Evolutionary conservation across 1,140 invertebrate species (phyloP).

Genomic region (Drosophila cardini): DNA sequence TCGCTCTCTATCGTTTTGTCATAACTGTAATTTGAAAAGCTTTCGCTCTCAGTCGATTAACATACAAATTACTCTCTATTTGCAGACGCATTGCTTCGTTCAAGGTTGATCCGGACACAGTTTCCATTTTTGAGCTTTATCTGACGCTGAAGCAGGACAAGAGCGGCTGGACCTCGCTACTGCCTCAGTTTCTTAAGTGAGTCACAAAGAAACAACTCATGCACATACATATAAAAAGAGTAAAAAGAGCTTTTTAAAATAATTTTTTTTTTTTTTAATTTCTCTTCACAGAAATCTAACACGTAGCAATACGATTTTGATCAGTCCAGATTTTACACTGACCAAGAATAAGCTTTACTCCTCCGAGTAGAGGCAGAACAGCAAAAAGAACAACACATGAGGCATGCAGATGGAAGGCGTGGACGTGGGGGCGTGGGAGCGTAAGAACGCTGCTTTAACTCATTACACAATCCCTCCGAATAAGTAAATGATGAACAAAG

Average conservation of each 20-base stretch:
- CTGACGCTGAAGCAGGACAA: conserved; percentile 92
- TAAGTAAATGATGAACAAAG: conserved; percentile 41
- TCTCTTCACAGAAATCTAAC: conserved; percentile 89
- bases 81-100: conserved; percentile 87
- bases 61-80: not conserved
- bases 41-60: not conserved
- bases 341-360: conserved; percentile 93
- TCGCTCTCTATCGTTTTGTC: not conserved
- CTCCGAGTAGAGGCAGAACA: conserved; percentile 65
- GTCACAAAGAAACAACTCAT: conserved; percentile 73
- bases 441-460: conserved; percentile 38
- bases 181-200: conserved; percentile 94
- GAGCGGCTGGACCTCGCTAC: conserved; percentile 91
- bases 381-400: conserved; percentile 27
- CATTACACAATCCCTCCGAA: conserved; percentile 77
- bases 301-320: conserved; percentile 92
- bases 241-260: not conserved
- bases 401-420: conserved; percentile 43
- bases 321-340: conserved; percentile 92
- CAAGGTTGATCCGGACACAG: conserved; percentile 92
- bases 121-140: conserved; percentile 94
- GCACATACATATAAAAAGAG: not conserved
- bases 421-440: conserved; percentile 36
- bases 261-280: not conserved
- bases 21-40: not conserved